phyloP scores from a whole-genome alignment of 2,797 vertebrate genomes.

The Phataginus tetradactyla region DNA sequence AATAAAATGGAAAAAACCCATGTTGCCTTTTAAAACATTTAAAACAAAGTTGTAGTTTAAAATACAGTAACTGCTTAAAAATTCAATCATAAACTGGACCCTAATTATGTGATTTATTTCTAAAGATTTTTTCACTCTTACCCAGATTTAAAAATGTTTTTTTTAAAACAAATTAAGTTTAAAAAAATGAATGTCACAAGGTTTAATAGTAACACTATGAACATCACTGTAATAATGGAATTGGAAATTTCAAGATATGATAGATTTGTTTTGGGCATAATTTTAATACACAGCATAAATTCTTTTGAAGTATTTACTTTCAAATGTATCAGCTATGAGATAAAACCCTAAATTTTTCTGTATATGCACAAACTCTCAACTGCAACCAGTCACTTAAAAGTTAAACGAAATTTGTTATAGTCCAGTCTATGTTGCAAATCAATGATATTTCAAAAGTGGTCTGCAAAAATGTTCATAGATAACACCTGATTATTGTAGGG shows the following conservation, averaged over 20 bases:
- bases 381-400: constrained; percentile 68
- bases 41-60: constrained; percentile 50
- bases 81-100: constrained; percentile 41
- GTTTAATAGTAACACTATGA: constrained; percentile 53
- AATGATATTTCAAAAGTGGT: constrained; percentile 78
- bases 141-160: constrained; percentile 63
- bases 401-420: constrained; percentile 53
- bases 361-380: constrained; percentile 63
- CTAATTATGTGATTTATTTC: constrained; percentile 43
- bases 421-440: constrained; percentile 61
- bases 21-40: constrained; percentile 51
- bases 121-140: constrained; percentile 56
- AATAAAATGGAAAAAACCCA: constrained; percentile 22
- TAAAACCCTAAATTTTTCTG: constrained; percentile 57
- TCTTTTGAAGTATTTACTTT: constrained; percentile 70
- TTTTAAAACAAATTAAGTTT: constrained; percentile 46
- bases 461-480: constrained; percentile 60
- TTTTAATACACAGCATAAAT: constrained; percentile 73
- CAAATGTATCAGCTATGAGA: constrained; percentile 50
- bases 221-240: constrained; percentile 66
- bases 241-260: constrained; percentile 57
- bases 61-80: constrained; percentile 58
- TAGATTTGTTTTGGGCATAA: constrained; percentile 71
- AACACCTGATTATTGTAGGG: constrained; percentile 63
- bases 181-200: constrained; percentile 54